Percentiles rank a stretch among this genome's conserved stretches.
Conservation (phyloP, 2,888 invertebrate species). For the Patella ulyssiponensis region DNA sequence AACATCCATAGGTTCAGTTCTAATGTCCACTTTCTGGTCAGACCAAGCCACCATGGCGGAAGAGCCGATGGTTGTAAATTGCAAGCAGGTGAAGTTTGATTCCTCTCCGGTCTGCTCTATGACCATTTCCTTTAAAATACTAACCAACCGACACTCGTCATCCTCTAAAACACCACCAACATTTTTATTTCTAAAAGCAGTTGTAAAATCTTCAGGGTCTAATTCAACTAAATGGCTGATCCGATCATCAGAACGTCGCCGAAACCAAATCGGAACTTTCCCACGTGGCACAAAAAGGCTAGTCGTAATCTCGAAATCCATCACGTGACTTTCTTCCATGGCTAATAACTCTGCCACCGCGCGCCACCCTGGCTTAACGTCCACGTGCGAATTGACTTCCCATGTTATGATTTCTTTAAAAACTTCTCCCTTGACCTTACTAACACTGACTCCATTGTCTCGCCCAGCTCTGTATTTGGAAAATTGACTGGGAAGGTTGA, state of each 20-base stretch:
- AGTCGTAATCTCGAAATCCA: constrained; percentile 44
- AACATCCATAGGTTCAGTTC: constrained; percentile 30
- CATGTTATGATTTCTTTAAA: constrained; percentile 41
- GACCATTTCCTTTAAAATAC: constrained; percentile 33
- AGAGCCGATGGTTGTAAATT: constrained; percentile 39
- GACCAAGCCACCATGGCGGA: constrained; percentile 41
- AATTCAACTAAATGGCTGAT: constrained; percentile 29
- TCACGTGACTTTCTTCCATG: constrained; percentile 33
- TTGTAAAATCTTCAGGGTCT: constrained; percentile 25
- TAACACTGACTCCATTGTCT: constrained; percentile 39
- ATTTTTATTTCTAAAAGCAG: constrained; percentile 31
- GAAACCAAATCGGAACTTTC: constrained; percentile 37
- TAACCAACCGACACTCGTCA: constrained; percentile 31
- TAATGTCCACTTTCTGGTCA: constrained; percentile 47
- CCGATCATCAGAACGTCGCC: constrained; percentile 29
- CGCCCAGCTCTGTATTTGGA: constrained; percentile 38
- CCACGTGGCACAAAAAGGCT: constrained; percentile 38
- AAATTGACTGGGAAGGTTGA: constrained; percentile 38
- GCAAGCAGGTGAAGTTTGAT: constrained; percentile 28
- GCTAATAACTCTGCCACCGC: constrained; percentile 41
- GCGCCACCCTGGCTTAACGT: constrained; percentile 39
- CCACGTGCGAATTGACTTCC: constrained; percentile 45
- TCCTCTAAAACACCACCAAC: constrained; percentile 35
- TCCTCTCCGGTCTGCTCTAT: constrained; percentile 31
- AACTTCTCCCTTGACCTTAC: constrained; percentile 43